phyloP scores from a whole-genome alignment of 2,888 invertebrate species.

The Sarcophaga caerulescens region DNA sequence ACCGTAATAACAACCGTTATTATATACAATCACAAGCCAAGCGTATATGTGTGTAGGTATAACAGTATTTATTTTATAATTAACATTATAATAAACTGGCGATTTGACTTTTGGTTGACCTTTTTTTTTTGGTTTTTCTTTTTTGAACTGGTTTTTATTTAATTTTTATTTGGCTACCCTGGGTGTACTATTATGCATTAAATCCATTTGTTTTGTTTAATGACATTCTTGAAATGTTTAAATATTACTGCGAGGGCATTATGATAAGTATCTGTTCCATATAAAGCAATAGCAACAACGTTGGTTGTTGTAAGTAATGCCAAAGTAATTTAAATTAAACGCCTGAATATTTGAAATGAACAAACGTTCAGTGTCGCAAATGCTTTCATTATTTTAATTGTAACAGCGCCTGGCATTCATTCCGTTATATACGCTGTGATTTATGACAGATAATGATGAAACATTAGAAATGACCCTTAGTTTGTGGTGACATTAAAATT shows the following conservation, averaged over 20 bases:
- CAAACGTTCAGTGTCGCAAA: too few relatives aligned
- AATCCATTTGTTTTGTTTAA: background rate
- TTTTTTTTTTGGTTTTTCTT: conserved; percentile 44
- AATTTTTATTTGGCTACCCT: conserved; percentile 13
- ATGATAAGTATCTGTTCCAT: background rate
- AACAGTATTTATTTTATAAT: conserved; percentile 38
- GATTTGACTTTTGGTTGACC: conserved; percentile 43
- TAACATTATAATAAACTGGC: conserved; percentile 26
- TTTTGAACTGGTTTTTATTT: background rate
- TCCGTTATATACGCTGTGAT: too few relatives aligned
- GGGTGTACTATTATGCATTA: conserved; percentile 7
- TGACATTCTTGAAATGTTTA: background rate
- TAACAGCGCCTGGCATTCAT: too few relatives aligned
- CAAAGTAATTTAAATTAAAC: background rate
- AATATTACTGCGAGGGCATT: background rate
- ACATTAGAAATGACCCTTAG: too few relatives aligned
- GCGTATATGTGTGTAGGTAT: background rate
- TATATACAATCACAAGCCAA: background rate
- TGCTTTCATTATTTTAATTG: too few relatives aligned
- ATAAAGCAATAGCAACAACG: background rate
- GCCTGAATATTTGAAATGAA: background rate
- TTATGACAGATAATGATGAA: too few relatives aligned
- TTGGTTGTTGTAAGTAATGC: background rate
- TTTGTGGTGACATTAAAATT: too few relatives aligned
- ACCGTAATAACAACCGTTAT: background rate